Evolutionary conservation across 2,888 invertebrate genomes (phyloP).

Genomic region (Cryptocephalus moraei): DNA sequence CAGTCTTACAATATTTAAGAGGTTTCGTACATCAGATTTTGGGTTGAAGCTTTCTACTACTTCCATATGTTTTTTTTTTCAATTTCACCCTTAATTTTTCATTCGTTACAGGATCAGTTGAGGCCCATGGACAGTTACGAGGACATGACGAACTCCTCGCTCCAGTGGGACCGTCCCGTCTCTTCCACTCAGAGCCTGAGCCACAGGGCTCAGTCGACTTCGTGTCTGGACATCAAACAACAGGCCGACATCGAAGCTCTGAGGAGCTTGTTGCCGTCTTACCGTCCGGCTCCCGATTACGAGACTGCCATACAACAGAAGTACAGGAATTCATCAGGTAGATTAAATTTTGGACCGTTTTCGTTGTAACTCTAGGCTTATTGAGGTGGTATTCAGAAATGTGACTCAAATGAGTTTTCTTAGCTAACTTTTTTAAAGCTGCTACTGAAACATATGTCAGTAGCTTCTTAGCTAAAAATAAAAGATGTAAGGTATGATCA

Average conservation of each 20-base stretch:
- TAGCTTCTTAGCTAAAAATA: too few relatives aligned
- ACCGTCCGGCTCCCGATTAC: constrained; percentile 89
- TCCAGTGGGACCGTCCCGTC: constrained; percentile 36
- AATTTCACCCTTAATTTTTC: constrained; percentile 4
- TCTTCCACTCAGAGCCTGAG: constrained; percentile 33
- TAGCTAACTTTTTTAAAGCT: too few relatives aligned
- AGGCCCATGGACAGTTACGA: constrained; percentile 34
- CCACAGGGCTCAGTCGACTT: constrained; percentile 54
- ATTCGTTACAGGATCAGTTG: constrained; percentile 19
- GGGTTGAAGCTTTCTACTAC: too few relatives aligned
- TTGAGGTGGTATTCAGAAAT: too few relatives aligned
- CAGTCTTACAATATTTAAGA: too few relatives aligned
- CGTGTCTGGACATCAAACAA: constrained; percentile 50
- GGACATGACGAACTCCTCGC: constrained; percentile 27
- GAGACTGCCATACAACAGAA: constrained; percentile 87
- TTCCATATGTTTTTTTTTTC: too few relatives aligned
- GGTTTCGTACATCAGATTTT: too few relatives aligned
- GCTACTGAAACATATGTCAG: too few relatives aligned
- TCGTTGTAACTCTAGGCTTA: too few relatives aligned
- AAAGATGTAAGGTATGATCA: too few relatives aligned
- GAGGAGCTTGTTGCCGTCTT: constrained; percentile 70
- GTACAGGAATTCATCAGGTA: constrained; percentile 49
- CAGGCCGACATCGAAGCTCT: constrained; percentile 43
- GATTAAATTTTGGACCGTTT: background rate
- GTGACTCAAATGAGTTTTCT: too few relatives aligned